Base-by-base conservation (phyloP, 2,113 vertebrate species). In the Colius striatus region DNA sequence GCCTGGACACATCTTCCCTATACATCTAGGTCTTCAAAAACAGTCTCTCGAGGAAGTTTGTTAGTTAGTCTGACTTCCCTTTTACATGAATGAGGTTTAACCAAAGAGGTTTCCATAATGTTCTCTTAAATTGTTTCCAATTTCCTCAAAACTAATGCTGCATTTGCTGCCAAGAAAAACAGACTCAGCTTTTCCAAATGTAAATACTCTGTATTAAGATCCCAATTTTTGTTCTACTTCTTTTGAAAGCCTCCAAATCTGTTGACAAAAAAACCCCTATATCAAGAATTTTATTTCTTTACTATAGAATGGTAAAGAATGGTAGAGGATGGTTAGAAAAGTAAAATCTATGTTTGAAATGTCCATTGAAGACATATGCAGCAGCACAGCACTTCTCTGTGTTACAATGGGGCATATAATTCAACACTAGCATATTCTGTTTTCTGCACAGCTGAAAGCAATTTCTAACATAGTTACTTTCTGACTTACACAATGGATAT, bases 151-250 rank as follows among this genome's bases (percentile, higher is more conserved):
- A 72, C 7, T 66, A 50, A 36, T 73, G 62, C 58, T 83, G 13
- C 29, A 55, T 72, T 88, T 85, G 5, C 62, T 94, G 74, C 81
- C 77, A 95, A 94, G 73, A 89, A 90, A 90, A 89, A 21, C 51
- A 76, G 73, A 19, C 13, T 73, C 23, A 30, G 67, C 45, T 94
- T 90, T 84, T 36, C 51, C 66, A 93, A 87, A 81, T 84, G 27
- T 5, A 89, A 87, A 89, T 74, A 79, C 32, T 79, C n/a, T 58
- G 30, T 32, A 76, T 79, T 91, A 84, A 93, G 76, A 70, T 70
- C 20, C 22, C 36, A 54, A 47, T 70, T 54, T 82, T 93, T 90
- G 50, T 55, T 89, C 50, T 81, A 25, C 18, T 21, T 81, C 27
- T 53, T 79, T 79, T 94, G 51, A 78, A 90, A 54, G 45, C 65